These are phyloP conservation scores for Ornithoptera priamus DNA, from an alignment of 2,888 invertebrate species.

Conservation along the genomic window DNA sequence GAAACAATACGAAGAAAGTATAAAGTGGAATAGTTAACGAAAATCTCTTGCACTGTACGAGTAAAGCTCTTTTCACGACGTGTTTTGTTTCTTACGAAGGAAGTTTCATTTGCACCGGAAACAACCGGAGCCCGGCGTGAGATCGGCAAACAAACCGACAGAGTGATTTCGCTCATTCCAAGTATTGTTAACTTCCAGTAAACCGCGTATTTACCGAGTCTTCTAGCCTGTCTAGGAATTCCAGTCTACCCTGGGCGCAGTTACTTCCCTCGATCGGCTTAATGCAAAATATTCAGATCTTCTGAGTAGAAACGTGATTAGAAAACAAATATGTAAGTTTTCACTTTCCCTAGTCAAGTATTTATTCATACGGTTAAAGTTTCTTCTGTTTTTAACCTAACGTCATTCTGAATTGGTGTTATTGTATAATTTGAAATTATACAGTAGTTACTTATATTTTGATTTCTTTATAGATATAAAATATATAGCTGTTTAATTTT, in stretches of 20 bases:
- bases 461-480: too few species aligned
- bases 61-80: conserved; percentile 22
- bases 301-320: conserved; percentile 9
- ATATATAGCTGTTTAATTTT: too few species aligned
- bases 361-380: conserved; percentile 2
- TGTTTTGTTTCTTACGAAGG: conserved; percentile 28
- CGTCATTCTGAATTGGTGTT: too few species aligned
- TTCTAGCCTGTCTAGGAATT: conserved; percentile 19
- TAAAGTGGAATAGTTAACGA: conserved; percentile 35
- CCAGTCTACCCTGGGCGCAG: conserved; percentile 2
- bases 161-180: conserved; percentile 31
- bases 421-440: too few species aligned
- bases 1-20: conserved; percentile 43
- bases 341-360: conserved; percentile 8
- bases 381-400: background rate
- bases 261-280: background rate
- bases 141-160: conserved; percentile 60
- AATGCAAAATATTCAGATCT: conserved; percentile 16
- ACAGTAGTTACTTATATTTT: too few species aligned
- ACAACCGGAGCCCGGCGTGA: conserved; percentile 53
- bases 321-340: conserved; percentile 23
- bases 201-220: conserved; percentile 18
- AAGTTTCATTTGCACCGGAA: conserved; percentile 54
- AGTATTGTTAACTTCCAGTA: conserved; percentile 31
- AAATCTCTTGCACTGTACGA: conserved; percentile 23